A percentile compares a stretch with the other conserved stretches of the same genome.
phyloP scores from a whole-genome alignment of 1,140 invertebrate genomes.

The Adoxophyes honmai region DNA sequence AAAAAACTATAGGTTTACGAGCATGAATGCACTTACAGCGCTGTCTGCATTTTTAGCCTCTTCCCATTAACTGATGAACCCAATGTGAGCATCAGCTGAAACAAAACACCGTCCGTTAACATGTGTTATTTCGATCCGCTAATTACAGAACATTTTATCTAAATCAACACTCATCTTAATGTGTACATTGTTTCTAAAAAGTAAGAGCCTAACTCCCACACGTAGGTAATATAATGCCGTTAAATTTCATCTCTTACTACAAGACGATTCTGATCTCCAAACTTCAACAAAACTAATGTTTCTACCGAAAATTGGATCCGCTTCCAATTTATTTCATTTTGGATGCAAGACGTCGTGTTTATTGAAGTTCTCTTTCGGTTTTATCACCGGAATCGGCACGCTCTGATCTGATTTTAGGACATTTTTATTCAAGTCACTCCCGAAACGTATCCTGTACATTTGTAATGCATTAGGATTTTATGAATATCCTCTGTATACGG shows the following conservation, averaged over 20 bases:
- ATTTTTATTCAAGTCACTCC: constrained; percentile 66
- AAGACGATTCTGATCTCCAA: not conserved
- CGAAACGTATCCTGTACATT: constrained; percentile 53
- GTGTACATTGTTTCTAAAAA: not conserved
- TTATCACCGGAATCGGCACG: constrained; percentile 28
- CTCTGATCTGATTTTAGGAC: constrained; percentile 61
- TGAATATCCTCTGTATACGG: constrained; percentile 9
- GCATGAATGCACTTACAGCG: no score
- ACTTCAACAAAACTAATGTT: not conserved
- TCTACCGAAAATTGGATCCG: no score
- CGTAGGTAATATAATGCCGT: constrained; percentile 5
- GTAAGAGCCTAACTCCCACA: not conserved
- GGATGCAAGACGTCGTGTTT: no score
- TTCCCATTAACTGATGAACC: no score
- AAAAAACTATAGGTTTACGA: no score
- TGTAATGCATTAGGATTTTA: constrained; percentile 56
- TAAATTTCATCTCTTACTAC: not conserved
- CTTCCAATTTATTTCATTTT: no score
- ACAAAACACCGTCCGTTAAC: no score
- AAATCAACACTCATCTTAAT: not conserved
- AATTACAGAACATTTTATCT: not conserved
- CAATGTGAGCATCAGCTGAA: no score
- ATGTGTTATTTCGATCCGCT: no score
- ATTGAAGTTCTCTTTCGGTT: not conserved
- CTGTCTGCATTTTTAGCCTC: no score